Percentiles rank a stretch among this genome's conserved stretches.
Evolutionary conservation across 2,797 vertebrate genomes (phyloP).

Genomic region (Rachycentron canadum): DNA sequence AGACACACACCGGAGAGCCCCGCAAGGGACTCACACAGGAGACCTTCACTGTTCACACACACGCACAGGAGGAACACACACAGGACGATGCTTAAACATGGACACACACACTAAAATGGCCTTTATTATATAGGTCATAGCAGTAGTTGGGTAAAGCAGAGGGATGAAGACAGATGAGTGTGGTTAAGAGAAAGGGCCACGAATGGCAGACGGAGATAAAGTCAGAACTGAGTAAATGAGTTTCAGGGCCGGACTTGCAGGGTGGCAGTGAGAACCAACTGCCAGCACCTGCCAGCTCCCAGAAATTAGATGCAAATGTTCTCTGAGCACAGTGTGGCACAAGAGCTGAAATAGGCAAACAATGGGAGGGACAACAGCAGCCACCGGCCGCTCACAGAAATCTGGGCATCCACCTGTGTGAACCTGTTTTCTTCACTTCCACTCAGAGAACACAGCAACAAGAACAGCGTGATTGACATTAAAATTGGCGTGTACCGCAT

Average conservation of each 20-base stretch:
- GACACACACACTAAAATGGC: slow-evolving; percentile 45
- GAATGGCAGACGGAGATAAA: slow-evolving; percentile 42
- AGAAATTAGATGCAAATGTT: slow-evolving; percentile 40
- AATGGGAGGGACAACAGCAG: slow-evolving; percentile 45
- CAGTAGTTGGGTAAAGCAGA: slow-evolving; percentile 59
- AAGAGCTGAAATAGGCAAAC: slow-evolving; percentile 29
- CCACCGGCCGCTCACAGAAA: slow-evolving; percentile 26
- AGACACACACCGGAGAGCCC: slow-evolving; percentile 73
- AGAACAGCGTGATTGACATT: slow-evolving; percentile 40
- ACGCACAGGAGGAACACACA: slow-evolving; percentile 42
- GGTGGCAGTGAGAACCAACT: background rate
- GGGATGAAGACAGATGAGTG: slow-evolving; percentile 24
- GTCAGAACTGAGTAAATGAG: slow-evolving; percentile 19
- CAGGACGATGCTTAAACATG: slow-evolving; percentile 2
- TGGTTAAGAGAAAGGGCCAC: slow-evolving; percentile 5
- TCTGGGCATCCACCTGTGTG: slow-evolving; percentile 57
- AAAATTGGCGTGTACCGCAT: slow-evolving; percentile 30
- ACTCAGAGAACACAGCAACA: slow-evolving; percentile 21
- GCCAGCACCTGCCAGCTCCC: slow-evolving; percentile 39
- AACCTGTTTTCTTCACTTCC: slow-evolving; percentile 48
- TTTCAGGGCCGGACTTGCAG: slow-evolving; percentile 7
- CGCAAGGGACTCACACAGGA: slow-evolving; percentile 50
- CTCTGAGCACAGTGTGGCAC: slow-evolving; percentile 36
- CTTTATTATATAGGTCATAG: slow-evolving; percentile 73
- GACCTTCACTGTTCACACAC: slow-evolving; percentile 60